These are phyloP conservation scores for Criorhina ranunculi DNA, from an alignment of 2,888 invertebrate genomes.

Conservation along the genomic window DNA sequence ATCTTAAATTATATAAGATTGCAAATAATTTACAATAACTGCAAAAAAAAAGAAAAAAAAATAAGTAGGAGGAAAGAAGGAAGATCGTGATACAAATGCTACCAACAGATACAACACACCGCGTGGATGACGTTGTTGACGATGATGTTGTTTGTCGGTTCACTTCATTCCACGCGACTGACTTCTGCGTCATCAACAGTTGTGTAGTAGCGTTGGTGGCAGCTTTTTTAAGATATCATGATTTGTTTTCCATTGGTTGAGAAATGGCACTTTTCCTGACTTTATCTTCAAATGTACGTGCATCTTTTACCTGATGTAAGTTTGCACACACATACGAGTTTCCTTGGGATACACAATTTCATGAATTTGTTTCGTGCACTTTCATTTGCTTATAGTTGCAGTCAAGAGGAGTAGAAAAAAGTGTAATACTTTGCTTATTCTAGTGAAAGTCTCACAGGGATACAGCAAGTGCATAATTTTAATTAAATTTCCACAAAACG, in stretches of 20 bases:
- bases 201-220: not conserved
- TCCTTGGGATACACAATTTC: conserved; percentile 52
- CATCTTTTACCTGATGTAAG: conserved; percentile 48
- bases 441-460: conserved; percentile 47
- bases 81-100: no score
- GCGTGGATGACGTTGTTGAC: conserved; percentile 35
- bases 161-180: conserved; percentile 43
- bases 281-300: conserved; percentile 55
- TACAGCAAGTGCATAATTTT: conserved; percentile 23
- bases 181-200: conserved; percentile 1
- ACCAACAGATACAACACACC: no score
- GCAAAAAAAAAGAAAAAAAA: no score
- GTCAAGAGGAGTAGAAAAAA: not conserved
- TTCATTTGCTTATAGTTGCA: conserved; percentile 58
- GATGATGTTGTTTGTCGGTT: conserved; percentile 65
- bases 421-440: conserved; percentile 35
- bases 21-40: conserved; percentile 64
- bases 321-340: no score
- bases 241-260: conserved; percentile 55
- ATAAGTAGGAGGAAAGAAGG: no score
- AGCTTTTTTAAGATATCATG: conserved; percentile 52
- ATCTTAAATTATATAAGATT: conserved; percentile 72
- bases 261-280: conserved; percentile 56
- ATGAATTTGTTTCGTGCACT: conserved; percentile 46
- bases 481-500: conserved; percentile 42